Evolutionary conservation across 2,797 vertebrate genomes (phyloP), one percentile per base, ranked within the genome.

Genomic region (Macropodus opercularis): DNA sequence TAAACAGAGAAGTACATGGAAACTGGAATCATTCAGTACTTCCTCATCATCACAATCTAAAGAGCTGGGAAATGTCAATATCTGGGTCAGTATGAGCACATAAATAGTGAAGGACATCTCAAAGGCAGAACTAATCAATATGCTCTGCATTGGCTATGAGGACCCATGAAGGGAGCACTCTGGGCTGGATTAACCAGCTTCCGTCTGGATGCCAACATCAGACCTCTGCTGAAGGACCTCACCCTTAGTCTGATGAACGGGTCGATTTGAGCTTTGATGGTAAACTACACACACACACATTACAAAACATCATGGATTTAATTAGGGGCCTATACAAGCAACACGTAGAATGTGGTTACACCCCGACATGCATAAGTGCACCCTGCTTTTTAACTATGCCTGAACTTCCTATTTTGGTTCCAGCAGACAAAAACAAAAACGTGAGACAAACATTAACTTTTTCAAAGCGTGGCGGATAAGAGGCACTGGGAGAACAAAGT

Each of bases 101-200:
- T 31, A 50, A 44, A 79, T 54, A 75, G 67, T 72, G 78, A 86
- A 91, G 72, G 88, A 57, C 69, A 42, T 41, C 74, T 82, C 71
- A 87, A 85, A 84, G 82, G 52, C 42, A 39, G 27, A 62, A 18
- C 65, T 62, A 55, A 91, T 92, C 90, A 49, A 93, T 91, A 75
- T 27, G 40, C 67, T 73, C 56, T 74, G 76, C 70, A 79, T 86
- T 42, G 63, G 69, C 69, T 54, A 58, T 75, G 69, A n/a, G 48
- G 66, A 75, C 51, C 69, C 74, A 75, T 55, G 47, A 77, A 69
- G 68, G 69, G 26, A 59, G 60, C 15, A 17, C 77, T 72, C 40
- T 43, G 72, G 76, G 78, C 69, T 29, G 75, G 87, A 92, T 90
- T 87, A 89, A 66, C 46, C 59, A 22, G 61, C 74, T 82, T 87